Conservation (phyloP, 2,797 vertebrate species). For the Acrossocheilus wenchowensis region DNA sequence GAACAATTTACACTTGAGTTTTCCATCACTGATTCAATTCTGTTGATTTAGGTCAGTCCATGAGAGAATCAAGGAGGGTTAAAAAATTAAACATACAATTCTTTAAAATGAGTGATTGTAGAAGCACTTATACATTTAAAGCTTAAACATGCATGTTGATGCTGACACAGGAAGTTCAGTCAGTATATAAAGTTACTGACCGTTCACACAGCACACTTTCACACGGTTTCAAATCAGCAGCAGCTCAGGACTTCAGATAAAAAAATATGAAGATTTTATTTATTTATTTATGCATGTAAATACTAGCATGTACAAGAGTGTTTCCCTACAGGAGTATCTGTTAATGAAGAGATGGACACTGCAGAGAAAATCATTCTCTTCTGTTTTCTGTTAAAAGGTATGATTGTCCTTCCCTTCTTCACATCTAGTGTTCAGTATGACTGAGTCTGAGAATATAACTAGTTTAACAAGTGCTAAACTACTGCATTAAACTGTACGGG, state of each 20-base stretch:
- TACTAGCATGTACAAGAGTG: too few relatives aligned
- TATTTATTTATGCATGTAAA: neutral
- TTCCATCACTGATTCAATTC: neutral
- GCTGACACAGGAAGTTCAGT: neutral
- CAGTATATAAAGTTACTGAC: neutral
- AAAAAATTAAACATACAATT: neutral
- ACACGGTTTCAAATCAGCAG: neutral
- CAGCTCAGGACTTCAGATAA: neutral
- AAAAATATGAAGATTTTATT: neutral
- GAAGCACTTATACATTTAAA: neutral
- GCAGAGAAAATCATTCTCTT: neutral
- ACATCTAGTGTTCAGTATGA: too few relatives aligned
- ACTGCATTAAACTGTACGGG: neutral
- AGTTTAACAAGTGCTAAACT: neutral
- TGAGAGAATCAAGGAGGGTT: neutral
- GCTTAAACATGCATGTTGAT: neutral
- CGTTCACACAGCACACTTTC: neutral
- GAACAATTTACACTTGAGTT: neutral
- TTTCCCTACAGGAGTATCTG: neutral
- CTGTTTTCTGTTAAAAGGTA: neutral
- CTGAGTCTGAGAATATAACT: neutral
- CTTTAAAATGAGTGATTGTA: neutral
- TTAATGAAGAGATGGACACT: slow-evolving; percentile 1
- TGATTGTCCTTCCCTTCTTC: neutral
- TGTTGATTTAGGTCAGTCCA: neutral